Conservation (phyloP, 2,797 vertebrate species). For the Leptoclinus maculatus region DNA sequence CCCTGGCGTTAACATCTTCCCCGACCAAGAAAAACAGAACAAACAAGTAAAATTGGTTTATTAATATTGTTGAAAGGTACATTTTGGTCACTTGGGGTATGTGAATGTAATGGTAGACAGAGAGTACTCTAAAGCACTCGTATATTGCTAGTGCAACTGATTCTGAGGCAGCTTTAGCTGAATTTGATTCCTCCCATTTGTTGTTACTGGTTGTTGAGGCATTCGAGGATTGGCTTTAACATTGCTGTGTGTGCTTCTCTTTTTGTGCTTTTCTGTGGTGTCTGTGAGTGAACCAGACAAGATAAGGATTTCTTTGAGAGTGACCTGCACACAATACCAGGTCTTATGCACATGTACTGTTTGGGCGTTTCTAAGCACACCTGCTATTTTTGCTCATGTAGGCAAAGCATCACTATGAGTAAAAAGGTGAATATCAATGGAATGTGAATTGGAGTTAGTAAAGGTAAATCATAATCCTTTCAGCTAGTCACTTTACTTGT, state of each 20-base stretch:
- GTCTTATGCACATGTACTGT: constrained; percentile 10
- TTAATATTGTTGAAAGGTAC: not conserved
- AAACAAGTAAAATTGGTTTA: not conserved
- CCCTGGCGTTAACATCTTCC: not conserved
- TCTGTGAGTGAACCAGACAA: constrained; percentile 1
- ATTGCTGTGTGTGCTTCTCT: not conserved
- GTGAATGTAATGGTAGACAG: not conserved
- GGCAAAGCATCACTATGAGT: constrained; percentile 8
- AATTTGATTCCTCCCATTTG: not conserved
- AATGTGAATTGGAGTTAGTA: not conserved
- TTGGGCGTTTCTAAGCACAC: not conserved
- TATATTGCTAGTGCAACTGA: not conserved
- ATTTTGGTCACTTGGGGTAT: not conserved
- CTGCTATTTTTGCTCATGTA: constrained; percentile 19
- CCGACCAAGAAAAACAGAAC: not conserved
- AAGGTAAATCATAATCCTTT: constrained; percentile 10
- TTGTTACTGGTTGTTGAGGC: not conserved
- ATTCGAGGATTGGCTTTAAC: not conserved
- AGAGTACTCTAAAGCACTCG: not conserved
- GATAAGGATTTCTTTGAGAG: constrained; percentile 12
- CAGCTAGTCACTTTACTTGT: not conserved
- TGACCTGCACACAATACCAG: not conserved
- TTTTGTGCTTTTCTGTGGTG: not conserved
- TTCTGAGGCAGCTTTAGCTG: not conserved
- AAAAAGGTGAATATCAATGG: constrained; percentile 17